Conservation (phyloP, 1,140 invertebrate species). For the Cheumatopsyche charites region DNA sequence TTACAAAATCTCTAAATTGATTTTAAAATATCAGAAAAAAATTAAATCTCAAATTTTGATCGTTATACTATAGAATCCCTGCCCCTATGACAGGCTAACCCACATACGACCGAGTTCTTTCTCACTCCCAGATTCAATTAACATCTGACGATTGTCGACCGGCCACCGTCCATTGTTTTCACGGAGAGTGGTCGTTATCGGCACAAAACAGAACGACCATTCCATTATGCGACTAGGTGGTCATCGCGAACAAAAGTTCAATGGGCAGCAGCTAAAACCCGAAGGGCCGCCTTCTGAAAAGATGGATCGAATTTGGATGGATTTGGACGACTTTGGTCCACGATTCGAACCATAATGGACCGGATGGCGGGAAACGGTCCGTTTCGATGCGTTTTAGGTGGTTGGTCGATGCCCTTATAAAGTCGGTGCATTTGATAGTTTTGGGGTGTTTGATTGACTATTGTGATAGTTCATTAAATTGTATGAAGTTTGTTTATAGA, state of each 20-base stretch:
- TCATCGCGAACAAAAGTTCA: background rate
- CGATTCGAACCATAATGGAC: conserved; percentile 29
- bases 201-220: conserved; percentile 30
- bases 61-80: no score
- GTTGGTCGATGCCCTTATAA: background rate
- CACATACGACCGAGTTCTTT: conserved; percentile 5
- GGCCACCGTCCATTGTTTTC: conserved; percentile 21
- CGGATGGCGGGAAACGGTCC: conserved; percentile 28
- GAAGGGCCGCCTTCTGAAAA: conserved; percentile 2
- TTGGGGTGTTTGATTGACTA: no score
- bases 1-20: no score
- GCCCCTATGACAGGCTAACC: conserved; percentile 27
- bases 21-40: no score
- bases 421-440: no score
- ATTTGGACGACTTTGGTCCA: conserved; percentile 6
- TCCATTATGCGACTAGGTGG: background rate
- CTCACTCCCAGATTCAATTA: conserved; percentile 26
- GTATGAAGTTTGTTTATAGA: no score
- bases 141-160: background rate
- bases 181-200: conserved; percentile 27
- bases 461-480: no score
- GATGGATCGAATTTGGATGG: background rate
- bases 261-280: conserved; percentile 3
- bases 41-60: no score
- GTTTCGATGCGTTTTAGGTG: conserved; percentile 28